A percentile compares a stretch with the other conserved stretches of the same genome.
Conservation (phyloP, 2,113 vertebrate genomes). For the Gobiocypris rarus region DNA sequence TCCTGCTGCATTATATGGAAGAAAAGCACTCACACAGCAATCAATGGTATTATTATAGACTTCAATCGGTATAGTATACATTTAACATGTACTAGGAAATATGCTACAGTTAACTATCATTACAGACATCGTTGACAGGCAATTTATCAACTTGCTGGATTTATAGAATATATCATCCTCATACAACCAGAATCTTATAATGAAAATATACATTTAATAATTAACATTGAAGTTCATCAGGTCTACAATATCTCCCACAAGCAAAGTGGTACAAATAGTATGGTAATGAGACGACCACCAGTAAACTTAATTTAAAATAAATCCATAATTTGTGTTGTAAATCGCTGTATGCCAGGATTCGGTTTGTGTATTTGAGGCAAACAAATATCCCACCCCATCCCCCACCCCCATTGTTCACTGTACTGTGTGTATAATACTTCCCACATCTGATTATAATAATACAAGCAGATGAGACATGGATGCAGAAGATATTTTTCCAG, state of each 20-base stretch:
- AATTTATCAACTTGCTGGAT: neutral
- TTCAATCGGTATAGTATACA: neutral
- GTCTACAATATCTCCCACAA: neutral
- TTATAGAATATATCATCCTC: neutral
- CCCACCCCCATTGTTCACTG: conserved; percentile 2
- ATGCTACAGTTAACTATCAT: neutral
- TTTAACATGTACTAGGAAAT: neutral
- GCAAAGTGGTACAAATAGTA: neutral
- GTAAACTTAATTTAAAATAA: neutral
- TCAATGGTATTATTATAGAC: neutral
- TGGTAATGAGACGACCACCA: neutral
- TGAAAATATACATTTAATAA: neutral
- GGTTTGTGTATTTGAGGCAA: neutral
- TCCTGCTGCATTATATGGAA: neutral
- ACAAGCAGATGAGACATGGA: neutral
- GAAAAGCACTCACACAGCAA: conserved; percentile 11
- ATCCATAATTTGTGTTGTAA: neutral
- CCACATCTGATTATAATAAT: conserved; percentile 13
- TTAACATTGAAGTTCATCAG: neutral
- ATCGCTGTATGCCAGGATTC: neutral
- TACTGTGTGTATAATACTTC: neutral
- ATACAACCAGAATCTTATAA: neutral
- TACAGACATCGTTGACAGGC: neutral
- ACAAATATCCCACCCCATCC: neutral
- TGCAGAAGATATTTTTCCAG: neutral